Base-by-base conservation (phyloP, 2,797 vertebrate genomes). In the Mormyrops boulengeri region DNA sequence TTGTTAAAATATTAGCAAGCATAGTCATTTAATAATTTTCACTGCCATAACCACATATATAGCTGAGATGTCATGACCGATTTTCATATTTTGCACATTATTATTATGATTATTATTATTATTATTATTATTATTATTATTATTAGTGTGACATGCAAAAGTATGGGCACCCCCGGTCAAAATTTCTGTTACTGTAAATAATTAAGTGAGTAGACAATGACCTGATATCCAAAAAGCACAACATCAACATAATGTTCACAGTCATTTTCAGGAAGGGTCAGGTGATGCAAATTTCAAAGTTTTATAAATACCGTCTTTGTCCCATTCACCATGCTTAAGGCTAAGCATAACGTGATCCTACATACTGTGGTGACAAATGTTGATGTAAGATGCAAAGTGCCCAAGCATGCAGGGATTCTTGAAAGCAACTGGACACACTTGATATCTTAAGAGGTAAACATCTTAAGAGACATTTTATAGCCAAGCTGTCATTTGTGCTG, bases 251-350 rank as follows among this genome's bases (percentile, higher is more conserved):
- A n/a, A n/a, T n/a, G n/a, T 73, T 73, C 30, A 4, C 1, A 69
- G 12, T 73, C 30, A 17, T 73, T 73, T 73, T 73, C 30, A 34
- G 26, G 66, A 73, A 11, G 30, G 66, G 30, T 11, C 30, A 34
- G 26, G 30, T 73, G 30, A 73, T 14, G 66, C 66, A 73, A 14
- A 73, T 73, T 73, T 73, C 66, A 73, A 14, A 38, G 66, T 30
- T 34, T 73, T 73, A 73, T 73, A 73, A 73, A 73, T 34, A 69
- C 66, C 6, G 3, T 12, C 66, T 73, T 73, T 73, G 66, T 73
- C 30, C 30, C 66, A 73, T 57, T 86, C 69, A 87, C 44, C 89
- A 88, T 85, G 38, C 55, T 89, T 88, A 90, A 89, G 85, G 85
- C 66, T 82, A 88, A 73, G 69, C 1, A 4, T 69, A 69, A 69